Base-by-base conservation (phyloP, 2,888 invertebrate genomes). In the Erannis defoliaria region DNA sequence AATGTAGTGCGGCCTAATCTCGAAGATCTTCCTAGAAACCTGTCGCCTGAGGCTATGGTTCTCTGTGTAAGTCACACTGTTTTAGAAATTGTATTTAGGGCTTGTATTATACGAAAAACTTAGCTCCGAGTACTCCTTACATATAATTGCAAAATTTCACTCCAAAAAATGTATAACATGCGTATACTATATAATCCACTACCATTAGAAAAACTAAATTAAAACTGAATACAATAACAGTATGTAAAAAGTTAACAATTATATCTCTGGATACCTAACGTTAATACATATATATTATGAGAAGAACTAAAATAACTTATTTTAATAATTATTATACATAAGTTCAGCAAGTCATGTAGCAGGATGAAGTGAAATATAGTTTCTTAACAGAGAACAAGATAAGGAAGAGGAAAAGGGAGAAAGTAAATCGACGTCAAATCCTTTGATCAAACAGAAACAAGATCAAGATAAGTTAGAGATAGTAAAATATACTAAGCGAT, bases 1-100 rank as follows among this genome's bases (percentile, higher is more conserved):
- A 72, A 75, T 76, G 75, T 75, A 76, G 72, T 68, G 75, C 68
- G 68, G 75, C 70, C 71, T 84, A 85, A 88, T 89, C 85, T 84
- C 67, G 38, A 68, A 80, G 80, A 89, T 88, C 86, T 87, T 85
- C 85, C 81, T 75, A 78, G 84, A 77, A 84, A 83, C 82, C 77
- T 85, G 86, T 85, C 84, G 83, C 86, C 77, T 64, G 63, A 64
- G 80, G 84, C 81, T 80, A 84, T 77, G 74, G 80, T 83, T 82
- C 84, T 83, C 82, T 84, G 78, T 78, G 80, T 84, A 85, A 53
- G 56, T 56, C 84, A 86, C 85, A 84, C 80, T 78, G 77, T 76
- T 76, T 73, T 75, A 63, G 51, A 55, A 37, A 80, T 76, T 68
- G 64, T 63, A 74, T 68, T 67, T 70, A 85, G 80, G 83, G 81